A percentile compares a stretch with the other conserved stretches of the same genome.
Conservation (phyloP, 2,113 vertebrate species). For the Tachycineta bicolor region DNA sequence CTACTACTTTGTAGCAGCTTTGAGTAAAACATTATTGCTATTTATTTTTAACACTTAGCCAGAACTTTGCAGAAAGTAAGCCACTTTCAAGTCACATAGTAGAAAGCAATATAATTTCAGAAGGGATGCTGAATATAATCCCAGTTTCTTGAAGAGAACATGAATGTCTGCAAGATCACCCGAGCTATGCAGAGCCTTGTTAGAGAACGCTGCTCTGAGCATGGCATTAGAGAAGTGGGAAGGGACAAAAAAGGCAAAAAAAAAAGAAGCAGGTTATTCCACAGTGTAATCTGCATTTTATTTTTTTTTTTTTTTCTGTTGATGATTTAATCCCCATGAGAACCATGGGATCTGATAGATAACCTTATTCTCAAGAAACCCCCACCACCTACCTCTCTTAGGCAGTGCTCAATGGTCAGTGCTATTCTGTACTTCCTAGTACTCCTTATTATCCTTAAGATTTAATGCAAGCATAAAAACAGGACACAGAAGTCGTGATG, state of each 20-base stretch:
- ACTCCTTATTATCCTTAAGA: not conserved
- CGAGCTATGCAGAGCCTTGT: not conserved
- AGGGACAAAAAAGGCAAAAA: not conserved
- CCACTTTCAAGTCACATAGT: not conserved
- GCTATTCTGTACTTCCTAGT: not conserved
- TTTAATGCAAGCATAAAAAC: not conserved
- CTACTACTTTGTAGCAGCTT: not conserved
- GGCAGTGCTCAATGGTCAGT: not conserved
- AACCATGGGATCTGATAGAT: not conserved
- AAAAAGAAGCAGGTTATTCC: not conserved
- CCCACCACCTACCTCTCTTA: not conserved
- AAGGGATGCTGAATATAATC: not conserved
- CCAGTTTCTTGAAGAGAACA: not conserved
- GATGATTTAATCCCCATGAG: not conserved
- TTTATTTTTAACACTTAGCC: not conserved
- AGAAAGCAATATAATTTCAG: not conserved
- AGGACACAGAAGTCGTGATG: accelerated
- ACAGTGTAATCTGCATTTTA: not conserved
- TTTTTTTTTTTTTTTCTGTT: not conserved
- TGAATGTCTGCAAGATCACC: not conserved
- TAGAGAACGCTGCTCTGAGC: not conserved
- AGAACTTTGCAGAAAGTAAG: not conserved
- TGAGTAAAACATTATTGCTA: not conserved
- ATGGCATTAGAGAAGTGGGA: not conserved
- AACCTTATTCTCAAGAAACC: not conserved